Percentiles rank a stretch among this genome's conserved stretches.
These are phyloP conservation scores for Dreissena polymorpha DNA, from an alignment of 1,140 invertebrate species.

Conservation along the genomic window DNA sequence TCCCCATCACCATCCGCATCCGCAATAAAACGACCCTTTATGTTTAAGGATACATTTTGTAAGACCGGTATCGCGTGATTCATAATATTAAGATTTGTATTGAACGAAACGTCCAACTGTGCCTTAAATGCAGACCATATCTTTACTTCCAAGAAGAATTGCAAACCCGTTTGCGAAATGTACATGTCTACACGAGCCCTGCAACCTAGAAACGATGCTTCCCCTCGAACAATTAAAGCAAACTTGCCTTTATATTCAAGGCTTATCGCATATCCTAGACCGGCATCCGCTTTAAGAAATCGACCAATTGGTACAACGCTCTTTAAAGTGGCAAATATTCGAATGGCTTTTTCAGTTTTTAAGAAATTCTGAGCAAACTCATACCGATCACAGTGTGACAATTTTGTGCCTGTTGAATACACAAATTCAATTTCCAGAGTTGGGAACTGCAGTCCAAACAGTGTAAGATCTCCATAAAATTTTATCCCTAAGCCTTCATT, in stretches of 20 bases:
- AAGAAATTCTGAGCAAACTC: neutral
- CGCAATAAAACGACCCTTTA: slow-evolving; percentile 26
- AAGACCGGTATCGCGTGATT: neutral
- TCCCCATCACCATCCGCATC: neutral
- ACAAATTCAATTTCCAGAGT: neutral
- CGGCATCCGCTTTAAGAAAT: slow-evolving; percentile 15
- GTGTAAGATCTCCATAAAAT: neutral
- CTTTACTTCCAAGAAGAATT: slow-evolving; percentile 29
- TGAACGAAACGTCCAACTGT: slow-evolving; percentile 17
- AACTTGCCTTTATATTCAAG: neutral
- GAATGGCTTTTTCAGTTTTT: neutral
- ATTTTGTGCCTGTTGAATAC: neutral
- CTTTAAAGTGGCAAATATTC: neutral
- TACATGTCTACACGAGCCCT: slow-evolving; percentile 16
- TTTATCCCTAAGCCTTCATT: neutral
- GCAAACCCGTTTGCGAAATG: slow-evolving; percentile 1
- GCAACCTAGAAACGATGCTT: neutral
- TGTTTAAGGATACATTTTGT: neutral
- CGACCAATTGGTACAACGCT: neutral
- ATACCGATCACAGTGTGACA: neutral
- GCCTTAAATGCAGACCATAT: slow-evolving; percentile 34
- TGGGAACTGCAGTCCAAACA: neutral
- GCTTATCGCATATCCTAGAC: slow-evolving; percentile 14
- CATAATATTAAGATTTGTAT: neutral
- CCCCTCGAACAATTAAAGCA: slow-evolving; percentile 1